Conservation (phyloP, 1,140 invertebrate genomes). For the Drosophila kurseongensis region DNA sequence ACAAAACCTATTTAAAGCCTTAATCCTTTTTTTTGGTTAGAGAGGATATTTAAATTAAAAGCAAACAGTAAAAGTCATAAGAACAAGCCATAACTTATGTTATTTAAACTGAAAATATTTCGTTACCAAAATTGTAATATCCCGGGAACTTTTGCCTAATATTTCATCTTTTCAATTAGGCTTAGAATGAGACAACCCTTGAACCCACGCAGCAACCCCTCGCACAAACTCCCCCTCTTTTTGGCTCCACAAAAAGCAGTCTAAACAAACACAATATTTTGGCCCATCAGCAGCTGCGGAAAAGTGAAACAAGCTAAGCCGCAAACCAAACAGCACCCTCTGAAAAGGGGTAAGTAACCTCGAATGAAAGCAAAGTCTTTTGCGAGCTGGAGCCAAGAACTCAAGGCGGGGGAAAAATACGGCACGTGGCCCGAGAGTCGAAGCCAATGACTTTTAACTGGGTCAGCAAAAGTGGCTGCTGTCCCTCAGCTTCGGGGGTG, state of each 20-base stretch:
- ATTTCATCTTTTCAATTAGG: constrained; percentile 21
- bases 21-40: not conserved
- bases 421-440: constrained; percentile 39
- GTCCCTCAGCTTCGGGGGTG: constrained; percentile 23
- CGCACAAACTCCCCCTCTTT: not conserved
- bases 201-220: constrained; percentile 9
- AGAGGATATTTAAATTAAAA: not conserved
- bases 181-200: constrained; percentile 19
- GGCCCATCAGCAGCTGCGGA: constrained; percentile 32
- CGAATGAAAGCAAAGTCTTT: constrained; percentile 77
- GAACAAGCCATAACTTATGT: not conserved
- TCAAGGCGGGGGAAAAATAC: constrained; percentile 13
- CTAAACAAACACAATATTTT: constrained; percentile 64
- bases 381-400: constrained; percentile 6
- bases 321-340: constrained; percentile 2
- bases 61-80: not conserved
- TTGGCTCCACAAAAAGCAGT: constrained; percentile 19
- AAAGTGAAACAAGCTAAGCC: constrained; percentile 43
- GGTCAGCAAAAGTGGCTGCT: constrained; percentile 76
- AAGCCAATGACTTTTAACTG: constrained; percentile 78
- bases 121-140: not conserved
- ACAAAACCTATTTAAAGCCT: too few relatives aligned
- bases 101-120: not conserved
- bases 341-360: constrained; percentile 75
- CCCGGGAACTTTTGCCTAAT: not conserved